phyloP scores from a whole-genome alignment of 2,888 invertebrate genomes.

The Epinotia bilunana region DNA sequence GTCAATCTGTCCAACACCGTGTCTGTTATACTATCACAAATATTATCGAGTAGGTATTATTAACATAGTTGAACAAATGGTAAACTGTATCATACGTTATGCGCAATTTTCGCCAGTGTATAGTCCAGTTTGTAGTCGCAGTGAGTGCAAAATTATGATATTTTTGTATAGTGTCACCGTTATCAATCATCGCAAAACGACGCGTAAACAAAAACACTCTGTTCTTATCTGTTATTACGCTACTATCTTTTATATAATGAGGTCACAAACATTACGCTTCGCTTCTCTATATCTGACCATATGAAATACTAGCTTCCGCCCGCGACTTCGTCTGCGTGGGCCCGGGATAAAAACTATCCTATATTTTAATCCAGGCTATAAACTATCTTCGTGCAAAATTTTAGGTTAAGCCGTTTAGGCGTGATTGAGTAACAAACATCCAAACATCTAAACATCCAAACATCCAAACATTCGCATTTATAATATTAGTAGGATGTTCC shows the following conservation, averaged over 20 bases:
- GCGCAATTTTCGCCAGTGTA: background rate
- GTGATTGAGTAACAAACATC: too few relatives aligned
- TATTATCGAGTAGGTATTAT: background rate
- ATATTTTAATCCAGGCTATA: too few relatives aligned
- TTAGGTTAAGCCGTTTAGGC: too few relatives aligned
- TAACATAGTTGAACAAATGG: background rate
- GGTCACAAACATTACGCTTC: conserved; percentile 20
- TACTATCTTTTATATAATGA: conserved; percentile 28
- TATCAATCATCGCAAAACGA: conserved; percentile 11
- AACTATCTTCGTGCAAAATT: too few relatives aligned
- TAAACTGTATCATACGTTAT: background rate
- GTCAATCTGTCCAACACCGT: background rate
- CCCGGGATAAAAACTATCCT: too few relatives aligned
- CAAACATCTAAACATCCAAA: too few relatives aligned
- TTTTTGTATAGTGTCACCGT: background rate
- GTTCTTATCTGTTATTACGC: conserved; percentile 19
- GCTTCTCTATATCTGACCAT: background rate
- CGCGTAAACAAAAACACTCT: conserved; percentile 12
- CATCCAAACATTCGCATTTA: too few relatives aligned
- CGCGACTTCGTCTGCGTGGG: too few relatives aligned
- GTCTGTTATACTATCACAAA: background rate
- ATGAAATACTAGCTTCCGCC: too few relatives aligned
- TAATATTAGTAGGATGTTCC: too few relatives aligned
- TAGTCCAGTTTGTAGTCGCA: background rate
- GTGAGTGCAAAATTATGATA: background rate